phyloP scores from a whole-genome alignment of 2,797 vertebrate genomes.

The Acestrorhynchus altus region DNA sequence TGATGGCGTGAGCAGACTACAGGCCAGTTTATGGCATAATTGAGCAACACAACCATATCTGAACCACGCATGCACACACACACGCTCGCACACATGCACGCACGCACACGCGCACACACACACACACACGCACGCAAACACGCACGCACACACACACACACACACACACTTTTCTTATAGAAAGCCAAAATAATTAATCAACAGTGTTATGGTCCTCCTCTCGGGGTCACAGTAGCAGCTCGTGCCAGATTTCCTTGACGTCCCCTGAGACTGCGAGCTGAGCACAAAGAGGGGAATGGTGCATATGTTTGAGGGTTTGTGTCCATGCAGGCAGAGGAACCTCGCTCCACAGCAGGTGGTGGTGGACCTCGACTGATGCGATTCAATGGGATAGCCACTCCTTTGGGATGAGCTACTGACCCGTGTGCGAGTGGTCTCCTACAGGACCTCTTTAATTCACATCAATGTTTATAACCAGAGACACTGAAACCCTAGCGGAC shows the following conservation, averaged over 20 bases:
- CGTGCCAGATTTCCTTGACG: slow-evolving; percentile 73
- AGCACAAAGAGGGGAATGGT: slow-evolving; percentile 3
- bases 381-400: background rate
- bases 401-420: background rate
- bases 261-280: slow-evolving; percentile 64
- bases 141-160: slow-evolving; percentile 9
- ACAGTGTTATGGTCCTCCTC: background rate
- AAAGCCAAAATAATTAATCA: slow-evolving; percentile 18
- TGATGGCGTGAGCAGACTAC: background rate
- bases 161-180: slow-evolving; percentile 1
- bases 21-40: background rate
- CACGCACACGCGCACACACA: no score
- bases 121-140: slow-evolving; percentile 19
- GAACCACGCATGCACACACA: slow-evolving; percentile 14
- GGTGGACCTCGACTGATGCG: background rate
- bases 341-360: background rate
- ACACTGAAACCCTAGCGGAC: background rate
- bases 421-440: background rate
- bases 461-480: background rate
- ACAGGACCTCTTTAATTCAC: background rate
- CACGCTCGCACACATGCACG: no score
- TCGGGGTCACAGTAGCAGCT: slow-evolving; percentile 65
- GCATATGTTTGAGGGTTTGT: background rate
- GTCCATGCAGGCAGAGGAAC: background rate
- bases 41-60: slow-evolving; percentile 6